Percentiles rank a stretch among this genome's conserved stretches.
phyloP scores from a whole-genome alignment of 2,888 invertebrate species.

The Rhogogaster chlorosoma region DNA sequence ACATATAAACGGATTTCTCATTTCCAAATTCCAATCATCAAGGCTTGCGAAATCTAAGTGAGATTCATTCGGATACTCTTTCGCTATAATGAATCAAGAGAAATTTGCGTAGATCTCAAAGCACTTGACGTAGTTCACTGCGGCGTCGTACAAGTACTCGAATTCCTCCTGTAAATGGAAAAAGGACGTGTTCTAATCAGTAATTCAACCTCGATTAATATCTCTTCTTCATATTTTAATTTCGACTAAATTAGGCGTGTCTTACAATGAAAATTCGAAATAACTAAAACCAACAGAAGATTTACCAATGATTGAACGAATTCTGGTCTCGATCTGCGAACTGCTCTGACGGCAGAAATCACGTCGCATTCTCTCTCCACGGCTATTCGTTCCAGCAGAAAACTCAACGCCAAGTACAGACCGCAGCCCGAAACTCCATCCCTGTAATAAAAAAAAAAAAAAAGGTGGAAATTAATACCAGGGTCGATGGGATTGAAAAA shows the following conservation, averaged over 20 bases:
- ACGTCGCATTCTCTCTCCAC: slow-evolving; percentile 79
- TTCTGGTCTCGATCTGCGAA: slow-evolving; percentile 76
- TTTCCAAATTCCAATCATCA: background rate
- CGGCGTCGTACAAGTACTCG: slow-evolving; percentile 74
- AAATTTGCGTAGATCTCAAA: slow-evolving; percentile 76
- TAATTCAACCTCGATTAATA: background rate
- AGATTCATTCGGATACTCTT: background rate
- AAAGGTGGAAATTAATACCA: background rate
- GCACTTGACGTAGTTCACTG: slow-evolving; percentile 69
- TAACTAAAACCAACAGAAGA: background rate
- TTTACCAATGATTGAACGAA: slow-evolving; percentile 74
- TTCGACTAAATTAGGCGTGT: background rate
- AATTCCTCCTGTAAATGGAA: slow-evolving; percentile 70
- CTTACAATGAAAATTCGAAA: background rate
- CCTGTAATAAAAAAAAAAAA: slow-evolving; percentile 64
- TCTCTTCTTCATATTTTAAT: background rate
- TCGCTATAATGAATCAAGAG: background rate
- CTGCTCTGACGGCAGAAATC: slow-evolving; percentile 76
- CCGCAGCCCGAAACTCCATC: slow-evolving; percentile 79
- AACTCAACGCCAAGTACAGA: slow-evolving; percentile 77
- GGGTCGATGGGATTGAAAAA: background rate
- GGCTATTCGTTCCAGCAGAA: slow-evolving; percentile 79
- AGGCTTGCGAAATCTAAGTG: background rate
- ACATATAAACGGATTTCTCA: background rate
- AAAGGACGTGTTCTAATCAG: background rate